Conservation (phyloP, 2,113 vertebrate genomes). For the Conger conger region DNA sequence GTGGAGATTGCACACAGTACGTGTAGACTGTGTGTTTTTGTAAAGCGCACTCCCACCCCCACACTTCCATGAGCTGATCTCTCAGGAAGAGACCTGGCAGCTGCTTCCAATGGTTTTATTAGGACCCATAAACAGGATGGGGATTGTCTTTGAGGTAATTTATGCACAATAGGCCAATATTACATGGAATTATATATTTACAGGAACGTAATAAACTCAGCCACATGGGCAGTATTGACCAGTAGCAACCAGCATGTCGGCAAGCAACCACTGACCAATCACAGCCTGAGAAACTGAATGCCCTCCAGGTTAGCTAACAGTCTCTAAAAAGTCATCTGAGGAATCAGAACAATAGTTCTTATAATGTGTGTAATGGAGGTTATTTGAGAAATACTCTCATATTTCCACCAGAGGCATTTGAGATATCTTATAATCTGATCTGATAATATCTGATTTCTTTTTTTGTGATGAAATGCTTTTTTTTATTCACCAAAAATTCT, state of each 20-base stretch:
- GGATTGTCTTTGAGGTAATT: neutral
- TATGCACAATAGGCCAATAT: neutral
- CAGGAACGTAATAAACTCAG: neutral
- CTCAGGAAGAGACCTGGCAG: slow-evolving; percentile 28
- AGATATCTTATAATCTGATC: too few relatives aligned
- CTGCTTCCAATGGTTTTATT: neutral
- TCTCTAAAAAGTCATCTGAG: neutral
- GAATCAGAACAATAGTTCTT: neutral
- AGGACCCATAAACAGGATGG: neutral
- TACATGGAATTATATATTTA: neutral
- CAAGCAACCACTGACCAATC: neutral
- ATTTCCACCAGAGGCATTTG: neutral
- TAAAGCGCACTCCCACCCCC: neutral
- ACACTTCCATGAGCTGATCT: neutral
- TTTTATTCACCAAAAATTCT: too few relatives aligned
- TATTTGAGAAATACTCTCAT: neutral
- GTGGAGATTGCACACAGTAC: neutral
- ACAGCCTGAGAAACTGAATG: neutral
- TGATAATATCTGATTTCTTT: too few relatives aligned
- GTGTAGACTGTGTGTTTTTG: too few relatives aligned
- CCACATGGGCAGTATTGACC: neutral
- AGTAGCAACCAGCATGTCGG: neutral
- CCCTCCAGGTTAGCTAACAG: neutral
- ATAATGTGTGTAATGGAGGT: neutral
- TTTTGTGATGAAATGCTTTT: too few relatives aligned